Conservation (phyloP, 2,113 vertebrate species). For the Hyla sarda region DNA sequence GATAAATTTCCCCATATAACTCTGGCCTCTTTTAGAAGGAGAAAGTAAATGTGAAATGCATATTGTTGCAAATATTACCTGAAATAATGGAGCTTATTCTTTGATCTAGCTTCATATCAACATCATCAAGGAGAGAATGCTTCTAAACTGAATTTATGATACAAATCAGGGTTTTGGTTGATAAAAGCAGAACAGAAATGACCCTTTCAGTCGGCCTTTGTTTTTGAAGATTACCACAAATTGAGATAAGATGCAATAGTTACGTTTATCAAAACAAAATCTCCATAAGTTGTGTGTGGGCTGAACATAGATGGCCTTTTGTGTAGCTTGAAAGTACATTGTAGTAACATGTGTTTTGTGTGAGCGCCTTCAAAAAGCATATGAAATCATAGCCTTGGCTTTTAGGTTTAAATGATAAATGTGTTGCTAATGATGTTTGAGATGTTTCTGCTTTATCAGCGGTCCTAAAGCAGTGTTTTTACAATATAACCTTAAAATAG, state of each 20-base stretch:
- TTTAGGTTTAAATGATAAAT: conserved; percentile 67
- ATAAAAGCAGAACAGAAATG: conserved; percentile 4
- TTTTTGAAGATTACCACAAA: conserved; percentile 46
- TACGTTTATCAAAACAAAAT: conserved; percentile 75
- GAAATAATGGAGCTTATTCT: not conserved
- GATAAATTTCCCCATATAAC: not conserved
- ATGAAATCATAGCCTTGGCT: conserved; percentile 72
- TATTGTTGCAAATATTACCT: not conserved
- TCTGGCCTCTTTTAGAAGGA: not conserved
- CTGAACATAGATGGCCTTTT: conserved; percentile 65
- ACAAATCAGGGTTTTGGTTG: not conserved
- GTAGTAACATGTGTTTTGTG: conserved; percentile 67
- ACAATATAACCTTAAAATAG: conserved; percentile 66
- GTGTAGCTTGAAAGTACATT: conserved; percentile 65
- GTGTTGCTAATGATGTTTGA: conserved; percentile 67
- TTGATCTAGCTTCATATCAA: not conserved
- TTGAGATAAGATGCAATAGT: conserved; percentile 31
- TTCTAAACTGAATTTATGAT: not conserved
- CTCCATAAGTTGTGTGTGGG: conserved; percentile 73
- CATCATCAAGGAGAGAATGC: not conserved
- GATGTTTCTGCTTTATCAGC: conserved; percentile 74
- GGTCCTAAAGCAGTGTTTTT: conserved; percentile 67
- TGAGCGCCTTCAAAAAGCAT: conserved; percentile 64
- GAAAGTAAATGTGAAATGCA: not conserved
- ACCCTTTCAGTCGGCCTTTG: not conserved